A percentile compares a stretch with the other conserved stretches of the same genome.
Conservation (phyloP, 2,113 vertebrate genomes). For the Paramisgurnus dabryanus region DNA sequence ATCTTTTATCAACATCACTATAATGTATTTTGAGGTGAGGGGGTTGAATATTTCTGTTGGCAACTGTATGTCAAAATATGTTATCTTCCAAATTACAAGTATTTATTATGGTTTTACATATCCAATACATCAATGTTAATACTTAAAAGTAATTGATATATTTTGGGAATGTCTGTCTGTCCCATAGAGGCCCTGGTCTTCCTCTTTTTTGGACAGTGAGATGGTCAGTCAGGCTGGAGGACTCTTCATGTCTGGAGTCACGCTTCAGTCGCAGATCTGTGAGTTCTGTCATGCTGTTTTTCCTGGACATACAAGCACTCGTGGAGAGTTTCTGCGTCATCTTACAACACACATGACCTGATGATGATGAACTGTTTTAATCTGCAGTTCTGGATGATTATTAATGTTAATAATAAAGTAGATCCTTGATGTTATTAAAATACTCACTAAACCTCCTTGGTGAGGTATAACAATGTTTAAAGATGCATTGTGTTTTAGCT, state of each 20-base stretch:
- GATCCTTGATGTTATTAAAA: no score
- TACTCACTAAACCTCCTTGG: no score
- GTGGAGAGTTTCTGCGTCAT: conserved; percentile 71
- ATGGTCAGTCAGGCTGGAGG: not conserved
- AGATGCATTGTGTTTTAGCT: no score
- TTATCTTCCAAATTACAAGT: no score
- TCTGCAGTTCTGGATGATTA: no score
- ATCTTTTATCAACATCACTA: not conserved
- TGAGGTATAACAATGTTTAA: no score
- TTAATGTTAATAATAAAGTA: no score
- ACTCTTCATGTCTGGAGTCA: conserved; percentile 58
- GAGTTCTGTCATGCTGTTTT: conserved; percentile 79
- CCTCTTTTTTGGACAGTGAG: conserved; percentile 58
- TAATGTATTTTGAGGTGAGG: not conserved
- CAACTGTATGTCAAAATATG: no score
- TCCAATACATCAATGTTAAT: no score
- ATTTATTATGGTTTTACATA: no score
- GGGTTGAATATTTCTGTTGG: no score
- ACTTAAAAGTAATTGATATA: not conserved
- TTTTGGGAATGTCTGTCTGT: not conserved
- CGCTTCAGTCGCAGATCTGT: conserved; percentile 73
- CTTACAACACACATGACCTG: conserved; percentile 72
- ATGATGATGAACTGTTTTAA: not conserved
- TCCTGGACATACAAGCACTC: conserved; percentile 67
- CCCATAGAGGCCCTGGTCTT: conserved; percentile 65